Percentiles rank a stretch among this genome's conserved stretches.
Evolutionary conservation across 2,888 invertebrate genomes (phyloP).

Genomic region (Acrocyrtus sp.): DNA sequence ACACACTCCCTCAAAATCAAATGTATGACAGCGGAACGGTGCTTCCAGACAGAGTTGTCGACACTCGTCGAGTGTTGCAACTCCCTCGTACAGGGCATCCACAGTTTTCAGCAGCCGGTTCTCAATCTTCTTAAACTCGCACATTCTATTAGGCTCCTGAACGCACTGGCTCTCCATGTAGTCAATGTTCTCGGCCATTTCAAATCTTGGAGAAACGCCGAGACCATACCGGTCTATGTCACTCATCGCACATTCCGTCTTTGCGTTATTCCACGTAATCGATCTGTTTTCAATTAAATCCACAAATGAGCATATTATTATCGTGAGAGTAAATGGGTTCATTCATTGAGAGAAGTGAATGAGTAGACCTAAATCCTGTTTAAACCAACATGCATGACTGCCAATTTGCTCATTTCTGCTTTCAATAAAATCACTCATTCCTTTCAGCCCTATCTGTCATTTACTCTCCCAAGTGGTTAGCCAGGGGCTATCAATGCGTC

Average conservation of each 20-base stretch:
- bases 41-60: conserved; percentile 66
- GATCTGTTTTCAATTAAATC: conserved; percentile 64
- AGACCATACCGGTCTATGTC: conserved; percentile 67
- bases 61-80: conserved; percentile 66
- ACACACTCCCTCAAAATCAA: conserved; percentile 67
- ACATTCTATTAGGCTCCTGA: conserved; percentile 66
- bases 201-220: conserved; percentile 57
- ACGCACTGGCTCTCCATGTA: conserved; percentile 68
- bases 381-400: too few relatives aligned
- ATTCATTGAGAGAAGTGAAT: too few relatives aligned
- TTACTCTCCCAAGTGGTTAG: neutral
- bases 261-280: conserved; percentile 65
- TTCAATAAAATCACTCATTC: too few relatives aligned
- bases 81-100: conserved; percentile 66
- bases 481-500: neutral
- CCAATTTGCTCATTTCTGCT: too few relatives aligned
- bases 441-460: too few relatives aligned
- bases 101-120: conserved; percentile 66
- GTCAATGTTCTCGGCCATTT: conserved; percentile 63
- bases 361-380: too few relatives aligned
- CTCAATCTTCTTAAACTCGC: conserved; percentile 65
- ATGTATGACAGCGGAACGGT: conserved; percentile 67
- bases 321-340: too few relatives aligned
- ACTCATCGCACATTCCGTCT: conserved; percentile 66
- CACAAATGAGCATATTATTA: too few relatives aligned